Evolutionary conservation across 1,140 invertebrate species (phyloP), one percentile per base, ranked within the genome.

Genomic region (Drosophila rufa): DNA sequence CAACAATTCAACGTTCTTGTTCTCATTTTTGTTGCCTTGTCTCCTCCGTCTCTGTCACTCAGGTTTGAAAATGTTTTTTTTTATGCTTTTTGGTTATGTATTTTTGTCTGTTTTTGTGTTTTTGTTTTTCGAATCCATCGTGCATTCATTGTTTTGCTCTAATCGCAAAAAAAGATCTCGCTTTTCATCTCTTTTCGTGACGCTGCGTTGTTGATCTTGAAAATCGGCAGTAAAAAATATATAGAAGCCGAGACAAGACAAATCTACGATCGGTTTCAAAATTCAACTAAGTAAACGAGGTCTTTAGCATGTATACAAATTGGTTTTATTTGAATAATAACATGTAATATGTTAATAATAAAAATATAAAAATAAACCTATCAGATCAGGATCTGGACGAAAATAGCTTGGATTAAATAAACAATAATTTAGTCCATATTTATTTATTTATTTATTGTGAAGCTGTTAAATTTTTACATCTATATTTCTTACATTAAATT

Each of bases 191-290:
- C 69, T 82, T 90, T 48, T 70, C 85, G 85, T 90, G 85, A 90
- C 85, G 85, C 64, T 90, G 79, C 85, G 80, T 89, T 85, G 85
- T 90, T 90, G 85, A 90, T 90, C 85, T 90, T 90, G 85, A 90
- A 90, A 80, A 85, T 85, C 8, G 33, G 46, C 60, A 73, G 46
- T 57, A 25, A 70, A 43, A 71, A 42, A 36, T 2, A 55, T 33
- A 38, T 22, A 40, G 43, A 75, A 73, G 30, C 61, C 57, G 19
- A 60, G 46, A 43, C 74, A 51, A 60, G 47, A 51, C 60, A 56
- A 60, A 74, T 75, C 40, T 70, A 51, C 50, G 42, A 56, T 65
- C 67, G 36, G 36, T 12, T 36, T 38, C 4, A 4, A 78, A 71
- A 81, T 78, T 56, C 12, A 17, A 87, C 80, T 83, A 80, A 78